These are phyloP conservation scores for Ascidia mentula DNA, from an alignment of 23 tunicate genomes.

Conservation along the genomic window DNA sequence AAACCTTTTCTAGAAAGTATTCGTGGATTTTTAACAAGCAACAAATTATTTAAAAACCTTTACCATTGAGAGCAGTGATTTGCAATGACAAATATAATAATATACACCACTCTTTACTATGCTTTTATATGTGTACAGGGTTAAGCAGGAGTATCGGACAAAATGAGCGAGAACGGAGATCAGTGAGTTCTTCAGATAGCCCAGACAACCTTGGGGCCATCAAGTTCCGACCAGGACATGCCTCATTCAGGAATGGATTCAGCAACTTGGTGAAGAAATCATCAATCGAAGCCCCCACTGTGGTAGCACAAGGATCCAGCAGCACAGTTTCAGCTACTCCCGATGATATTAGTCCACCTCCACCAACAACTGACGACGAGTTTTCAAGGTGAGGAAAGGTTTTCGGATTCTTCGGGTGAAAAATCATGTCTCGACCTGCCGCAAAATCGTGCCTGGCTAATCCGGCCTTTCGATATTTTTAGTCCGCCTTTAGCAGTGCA, in stretches of 20 bases:
- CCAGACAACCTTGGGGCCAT: not conserved
- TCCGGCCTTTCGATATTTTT: not conserved
- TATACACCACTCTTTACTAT: no score
- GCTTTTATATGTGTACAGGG: not conserved
- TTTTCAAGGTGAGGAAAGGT: not conserved
- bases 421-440: not conserved
- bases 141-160: not conserved
- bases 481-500: not conserved
- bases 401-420: not conserved
- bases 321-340: not conserved
- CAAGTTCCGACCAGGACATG: not conserved
- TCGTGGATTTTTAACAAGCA: no score
- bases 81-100: no score
- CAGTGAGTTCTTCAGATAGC: constrained; percentile 1
- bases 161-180: not conserved
- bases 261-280: not conserved
- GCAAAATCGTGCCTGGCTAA: not conserved
- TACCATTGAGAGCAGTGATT: no score
- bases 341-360: not conserved
- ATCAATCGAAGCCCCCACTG: not conserved
- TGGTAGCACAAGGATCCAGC: not conserved
- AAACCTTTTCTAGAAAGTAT: not conserved
- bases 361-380: not conserved
- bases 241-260: not conserved
- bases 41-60: no score